Evolutionary conservation across 2,113 vertebrate genomes (phyloP).

Genomic region (Orthonyx spaldingii): DNA sequence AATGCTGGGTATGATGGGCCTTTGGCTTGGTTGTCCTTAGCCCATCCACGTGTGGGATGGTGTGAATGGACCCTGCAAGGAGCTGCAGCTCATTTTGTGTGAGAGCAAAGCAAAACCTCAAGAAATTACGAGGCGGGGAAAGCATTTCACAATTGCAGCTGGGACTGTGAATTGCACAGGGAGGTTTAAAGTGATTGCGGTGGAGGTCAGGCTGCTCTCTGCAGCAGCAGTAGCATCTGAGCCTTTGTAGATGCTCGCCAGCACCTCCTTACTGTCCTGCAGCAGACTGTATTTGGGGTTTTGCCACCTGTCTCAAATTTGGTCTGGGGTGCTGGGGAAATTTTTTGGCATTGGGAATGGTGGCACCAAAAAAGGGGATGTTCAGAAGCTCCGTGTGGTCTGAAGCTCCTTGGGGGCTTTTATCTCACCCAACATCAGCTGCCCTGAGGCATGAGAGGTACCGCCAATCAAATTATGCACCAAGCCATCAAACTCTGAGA

Average conservation of each 20-base stretch:
- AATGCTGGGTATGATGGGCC: background rate
- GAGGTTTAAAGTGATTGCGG: background rate
- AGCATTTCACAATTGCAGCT: background rate
- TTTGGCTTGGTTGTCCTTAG: background rate
- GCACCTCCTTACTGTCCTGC: background rate
- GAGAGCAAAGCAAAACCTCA: accelerated
- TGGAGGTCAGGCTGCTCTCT: background rate
- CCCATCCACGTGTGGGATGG: background rate
- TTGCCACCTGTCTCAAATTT: background rate
- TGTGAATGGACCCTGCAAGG: background rate
- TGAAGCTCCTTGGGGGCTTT: background rate
- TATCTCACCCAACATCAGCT: background rate
- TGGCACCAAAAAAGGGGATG: no score
- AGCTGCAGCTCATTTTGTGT: background rate
- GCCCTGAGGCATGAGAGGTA: background rate
- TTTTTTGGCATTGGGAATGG: accelerated
- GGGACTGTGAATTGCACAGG: background rate
- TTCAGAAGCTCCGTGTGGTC: background rate
- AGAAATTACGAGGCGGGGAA: background rate
- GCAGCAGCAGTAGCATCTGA: no score
- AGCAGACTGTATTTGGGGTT: background rate
- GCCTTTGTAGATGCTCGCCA: background rate
- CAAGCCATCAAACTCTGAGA: background rate
- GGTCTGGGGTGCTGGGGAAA: background rate
- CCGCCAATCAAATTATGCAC: background rate